These are phyloP conservation scores for Pachycephala philippinensis DNA, from an alignment of 2,113 vertebrate genomes.

Conservation along the genomic window DNA sequence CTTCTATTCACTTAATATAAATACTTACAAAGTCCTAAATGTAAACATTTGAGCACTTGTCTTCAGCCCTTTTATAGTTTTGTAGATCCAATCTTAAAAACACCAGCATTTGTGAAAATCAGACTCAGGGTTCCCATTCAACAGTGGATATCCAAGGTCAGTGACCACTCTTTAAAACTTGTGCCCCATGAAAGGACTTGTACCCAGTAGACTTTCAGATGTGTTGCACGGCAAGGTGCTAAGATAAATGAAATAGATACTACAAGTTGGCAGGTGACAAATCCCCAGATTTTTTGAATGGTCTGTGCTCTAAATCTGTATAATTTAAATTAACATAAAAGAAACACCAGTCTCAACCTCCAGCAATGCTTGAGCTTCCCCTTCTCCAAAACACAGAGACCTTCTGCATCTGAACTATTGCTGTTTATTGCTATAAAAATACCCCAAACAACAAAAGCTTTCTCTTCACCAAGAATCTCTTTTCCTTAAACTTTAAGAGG, in stretches of 20 bases:
- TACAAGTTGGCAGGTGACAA: background rate
- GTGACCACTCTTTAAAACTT: background rate
- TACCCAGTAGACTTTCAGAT: background rate
- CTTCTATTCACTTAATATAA: background rate
- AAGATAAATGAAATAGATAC: background rate
- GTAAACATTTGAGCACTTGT: background rate
- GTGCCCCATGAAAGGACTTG: background rate
- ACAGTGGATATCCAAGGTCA: background rate
- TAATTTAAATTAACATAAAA: background rate
- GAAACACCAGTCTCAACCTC: background rate
- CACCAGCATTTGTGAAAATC: background rate
- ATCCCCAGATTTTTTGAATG: background rate
- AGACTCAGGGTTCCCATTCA: background rate
- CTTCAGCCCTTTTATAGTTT: background rate
- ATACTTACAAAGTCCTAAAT: background rate
- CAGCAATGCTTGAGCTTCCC: background rate
- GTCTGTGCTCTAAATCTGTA: background rate
- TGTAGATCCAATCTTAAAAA: background rate
- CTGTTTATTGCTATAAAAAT: background rate
- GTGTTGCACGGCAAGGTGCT: background rate
- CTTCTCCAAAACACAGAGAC: background rate
- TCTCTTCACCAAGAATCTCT: background rate
- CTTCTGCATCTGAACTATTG: background rate
- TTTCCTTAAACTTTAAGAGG: background rate
- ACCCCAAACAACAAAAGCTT: fast-evolving